Evolutionary conservation across 53 echinoderm and acorn worm species (phyloP).

Genomic region (Stichopus horrens): DNA sequence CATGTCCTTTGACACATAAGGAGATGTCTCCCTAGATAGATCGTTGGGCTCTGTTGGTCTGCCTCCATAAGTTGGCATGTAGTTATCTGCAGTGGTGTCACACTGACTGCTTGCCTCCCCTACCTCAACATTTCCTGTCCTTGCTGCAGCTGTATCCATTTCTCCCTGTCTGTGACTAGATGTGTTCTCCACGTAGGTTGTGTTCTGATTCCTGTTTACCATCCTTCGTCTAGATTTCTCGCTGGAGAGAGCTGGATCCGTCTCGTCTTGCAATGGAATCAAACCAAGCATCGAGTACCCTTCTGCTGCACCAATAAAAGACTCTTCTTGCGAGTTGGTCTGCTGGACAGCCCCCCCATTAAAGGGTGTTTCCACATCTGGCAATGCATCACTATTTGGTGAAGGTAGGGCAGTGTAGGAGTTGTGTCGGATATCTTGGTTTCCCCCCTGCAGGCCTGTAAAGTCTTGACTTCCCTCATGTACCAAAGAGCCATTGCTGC

Average conservation of each 20-base stretch:
- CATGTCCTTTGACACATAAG: too few relatives aligned
- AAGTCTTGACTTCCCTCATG: neutral
- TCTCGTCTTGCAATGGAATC: neutral
- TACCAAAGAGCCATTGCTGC: neutral
- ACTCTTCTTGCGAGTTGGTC: neutral
- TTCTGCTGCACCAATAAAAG: neutral
- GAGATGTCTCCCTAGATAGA: too few relatives aligned
- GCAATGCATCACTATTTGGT: neutral
- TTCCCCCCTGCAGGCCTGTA: constrained; percentile 4
- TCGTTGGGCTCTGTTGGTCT: too few relatives aligned
- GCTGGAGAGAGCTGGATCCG: too few relatives aligned
- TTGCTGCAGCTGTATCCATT: too few relatives aligned
- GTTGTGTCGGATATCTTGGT: neutral
- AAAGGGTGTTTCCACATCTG: too few relatives aligned
- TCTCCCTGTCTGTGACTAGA: too few relatives aligned
- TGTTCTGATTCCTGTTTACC: too few relatives aligned
- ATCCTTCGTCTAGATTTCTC: too few relatives aligned
- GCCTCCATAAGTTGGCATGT: neutral
- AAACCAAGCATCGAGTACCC: neutral
- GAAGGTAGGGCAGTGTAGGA: constrained; percentile 1
- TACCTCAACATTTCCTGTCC: too few relatives aligned
- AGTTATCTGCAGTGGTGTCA: neutral
- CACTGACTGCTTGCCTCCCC: too few relatives aligned
- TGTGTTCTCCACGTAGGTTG: too few relatives aligned
- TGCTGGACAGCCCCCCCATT: neutral